A percentile compares a stretch with the other conserved stretches of the same genome.
Conservation (phyloP, 2,797 vertebrate genomes). For the Lithobates pipiens region DNA sequence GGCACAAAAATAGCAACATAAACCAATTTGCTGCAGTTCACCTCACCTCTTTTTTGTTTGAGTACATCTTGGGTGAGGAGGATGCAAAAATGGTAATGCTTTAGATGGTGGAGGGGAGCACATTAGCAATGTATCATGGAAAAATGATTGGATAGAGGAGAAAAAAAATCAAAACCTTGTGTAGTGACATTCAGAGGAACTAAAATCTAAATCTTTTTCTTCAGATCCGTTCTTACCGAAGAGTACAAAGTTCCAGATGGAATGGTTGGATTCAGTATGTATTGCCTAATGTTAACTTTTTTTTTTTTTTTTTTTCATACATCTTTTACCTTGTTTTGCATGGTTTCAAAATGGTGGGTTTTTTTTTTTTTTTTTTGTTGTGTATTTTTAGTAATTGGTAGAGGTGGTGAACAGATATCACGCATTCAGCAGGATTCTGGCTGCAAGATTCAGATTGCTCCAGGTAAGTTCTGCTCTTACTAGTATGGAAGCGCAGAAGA, state of each 20-base stretch:
- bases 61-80: no score
- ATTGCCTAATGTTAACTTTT: not conserved
- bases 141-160: no score
- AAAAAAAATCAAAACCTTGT: no score
- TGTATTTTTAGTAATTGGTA: constrained; percentile 88
- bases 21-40: no score
- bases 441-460: constrained; percentile 99
- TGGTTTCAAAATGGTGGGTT: constrained; percentile 51
- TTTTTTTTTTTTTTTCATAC: not conserved
- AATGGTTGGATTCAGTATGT: constrained; percentile 99
- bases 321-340: not conserved
- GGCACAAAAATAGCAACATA: no score
- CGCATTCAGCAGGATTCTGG: constrained; percentile 97
- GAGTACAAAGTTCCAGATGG: constrained; percentile 99
- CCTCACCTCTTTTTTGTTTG: no score
- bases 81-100: no score
- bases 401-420: constrained; percentile 98
- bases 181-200: not conserved
- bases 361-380: constrained; percentile 13
- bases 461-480: constrained; percentile 77
- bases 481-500: no score
- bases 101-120: no score
- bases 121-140: no score
- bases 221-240: constrained; percentile 90
- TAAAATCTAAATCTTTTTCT: constrained; percentile 46